Base-by-base conservation (phyloP, 1,140 invertebrate species). In the Saccostrea glomerata region DNA sequence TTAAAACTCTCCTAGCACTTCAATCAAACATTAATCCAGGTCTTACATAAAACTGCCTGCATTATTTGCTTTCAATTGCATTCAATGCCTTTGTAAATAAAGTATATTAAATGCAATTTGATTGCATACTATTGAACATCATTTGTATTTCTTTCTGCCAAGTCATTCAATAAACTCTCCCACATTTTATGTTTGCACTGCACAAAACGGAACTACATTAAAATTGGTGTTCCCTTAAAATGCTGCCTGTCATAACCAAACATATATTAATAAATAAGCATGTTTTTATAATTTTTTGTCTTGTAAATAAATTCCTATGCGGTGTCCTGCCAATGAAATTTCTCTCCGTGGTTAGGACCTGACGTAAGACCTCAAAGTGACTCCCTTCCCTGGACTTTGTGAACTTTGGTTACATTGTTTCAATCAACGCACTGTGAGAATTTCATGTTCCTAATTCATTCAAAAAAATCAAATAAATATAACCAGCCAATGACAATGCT, bases 1-100 rank as follows among this genome's bases (percentile, higher is more conserved):
- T 77, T 77, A 25, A 77, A 36, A 77, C 70, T 77, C 30, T 30
- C 70, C 25, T 77, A 36, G 70, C 70, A 77, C 25, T 25, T 77
- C 70, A 77, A 36, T 77, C 70, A 77, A 36, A 77, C 70, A 77
- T 77, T 77, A 77, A 77, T 77, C 70, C 70, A 77, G 70, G 70
- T 77, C 70, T 30, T 77, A 77, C 30, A 77, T 77, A 77, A 77
- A 77, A 77, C 70, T 77, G 70, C 25, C 70, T 77, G 70, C 70
- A 77, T 7, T 77, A 36, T 77, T 77, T 77, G 70, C 70, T 63
- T 36, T 30, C 70, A 77, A 77, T 77, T 77, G 70, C 70, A 77
- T 30, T 77, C 70, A 40, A 77, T 77, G 70, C 70, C 23, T 77
- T 77, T 77, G 70, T 30, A 77, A 77, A 77, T 77, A 77, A 77